Conservation (phyloP, 2,113 vertebrate species). For the Antidorcas marsupialis region DNA sequence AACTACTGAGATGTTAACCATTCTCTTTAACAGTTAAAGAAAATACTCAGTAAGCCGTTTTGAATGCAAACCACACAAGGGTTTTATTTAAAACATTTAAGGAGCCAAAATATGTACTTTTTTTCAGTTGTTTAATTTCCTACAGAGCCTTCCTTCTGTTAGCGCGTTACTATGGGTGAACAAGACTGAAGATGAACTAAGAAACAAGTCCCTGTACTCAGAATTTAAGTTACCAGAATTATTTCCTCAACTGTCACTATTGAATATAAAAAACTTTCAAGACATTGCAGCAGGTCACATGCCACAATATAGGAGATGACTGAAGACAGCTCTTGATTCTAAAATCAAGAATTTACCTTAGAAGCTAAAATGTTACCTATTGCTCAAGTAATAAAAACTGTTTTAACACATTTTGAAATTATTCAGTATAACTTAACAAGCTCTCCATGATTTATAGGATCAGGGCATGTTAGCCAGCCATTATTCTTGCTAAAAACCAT, state of each 20-base stretch:
- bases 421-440: background rate
- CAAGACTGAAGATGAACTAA: background rate
- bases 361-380: background rate
- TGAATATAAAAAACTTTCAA: background rate
- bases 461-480: background rate
- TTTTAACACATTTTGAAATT: background rate
- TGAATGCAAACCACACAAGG: background rate
- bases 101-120: background rate
- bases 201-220: background rate
- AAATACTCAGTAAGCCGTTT: slow-evolving; percentile 26
- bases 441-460: background rate
- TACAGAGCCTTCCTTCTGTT: background rate
- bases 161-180: background rate
- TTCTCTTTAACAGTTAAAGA: slow-evolving; percentile 10
- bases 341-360: background rate
- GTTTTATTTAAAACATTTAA: background rate
- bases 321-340: background rate
- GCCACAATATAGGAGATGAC: background rate
- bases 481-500: background rate
- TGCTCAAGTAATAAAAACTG: background rate
- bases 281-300: background rate
- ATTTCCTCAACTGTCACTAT: background rate
- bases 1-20: background rate
- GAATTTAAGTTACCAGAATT: background rate
- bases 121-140: background rate